Base-by-base conservation (phyloP, 2,797 vertebrate species). In the Centroberyx gerrardi region DNA sequence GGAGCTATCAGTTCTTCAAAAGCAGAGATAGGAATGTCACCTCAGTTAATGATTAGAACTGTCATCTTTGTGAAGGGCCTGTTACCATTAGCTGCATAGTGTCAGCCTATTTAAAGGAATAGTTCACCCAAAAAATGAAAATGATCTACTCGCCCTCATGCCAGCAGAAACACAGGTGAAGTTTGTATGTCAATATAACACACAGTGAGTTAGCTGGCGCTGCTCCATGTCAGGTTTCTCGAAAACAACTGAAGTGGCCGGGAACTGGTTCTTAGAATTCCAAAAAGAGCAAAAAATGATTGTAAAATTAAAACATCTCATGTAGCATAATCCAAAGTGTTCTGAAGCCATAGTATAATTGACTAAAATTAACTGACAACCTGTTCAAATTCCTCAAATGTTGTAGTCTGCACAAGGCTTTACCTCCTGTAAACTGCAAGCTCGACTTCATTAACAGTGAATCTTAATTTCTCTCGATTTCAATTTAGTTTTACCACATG, bases 1-100 rank as follows among this genome's bases (percentile, higher is more conserved):
- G 27, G 3, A 53, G 9, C 31, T 33, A 9, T 12, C 9, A 29
- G 36, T 61, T 5, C 15, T 8, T 36, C 5, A 0, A 12, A 9
- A 48, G 33, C 52, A 8, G 8, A 46, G 3, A 7, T 1, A 40
- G 44, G 15, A 18, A 14, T 38, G n/a, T 42, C 42, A n/a, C 33
- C 18, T 17, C 0, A 46, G 83, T 82, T 74, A 68, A 82, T 80
- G 60, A 78, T 90, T 69, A n/a, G 13, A 22, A 4, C 9, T 12
- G 5, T 86, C 83, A 86, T 90, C 86, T 77, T 2, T 62, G 33
- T 58, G 40, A 86, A 65, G 68, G 14, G 31, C 59, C 68, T 42
- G 48, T 10, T 27, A 3, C 36, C 80, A 87, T 86, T 83, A 59
- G 54, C 63, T 44, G 3, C 1, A 10, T 0, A 1, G 62, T 64